A percentile compares a stretch with the other conserved stretches of the same genome.
Evolutionary conservation across 2,888 invertebrate genomes (phyloP).

Genomic region (Allacma fusca): DNA sequence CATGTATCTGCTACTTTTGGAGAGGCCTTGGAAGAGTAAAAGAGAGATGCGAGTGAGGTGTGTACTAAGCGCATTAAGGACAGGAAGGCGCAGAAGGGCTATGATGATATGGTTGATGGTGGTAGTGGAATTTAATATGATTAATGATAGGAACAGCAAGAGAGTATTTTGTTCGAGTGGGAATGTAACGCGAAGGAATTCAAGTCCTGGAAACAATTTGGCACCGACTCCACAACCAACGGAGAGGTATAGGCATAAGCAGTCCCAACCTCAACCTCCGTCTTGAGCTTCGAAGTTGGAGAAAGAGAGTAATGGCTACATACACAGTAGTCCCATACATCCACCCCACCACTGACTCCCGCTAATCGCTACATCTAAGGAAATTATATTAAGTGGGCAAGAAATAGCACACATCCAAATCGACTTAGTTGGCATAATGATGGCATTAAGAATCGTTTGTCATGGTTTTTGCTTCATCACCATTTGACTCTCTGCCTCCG

Average conservation of each 20-base stretch:
- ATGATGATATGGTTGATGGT: constrained; percentile 39
- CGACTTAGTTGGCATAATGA: constrained; percentile 47
- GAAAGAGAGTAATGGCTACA: not conserved
- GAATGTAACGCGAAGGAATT: constrained; percentile 24
- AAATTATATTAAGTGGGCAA: constrained; percentile 49
- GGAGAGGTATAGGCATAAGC: too few relatives aligned
- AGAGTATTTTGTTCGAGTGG: constrained; percentile 35
- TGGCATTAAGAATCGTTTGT: constrained; percentile 47
- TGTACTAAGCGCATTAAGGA: constrained; percentile 41
- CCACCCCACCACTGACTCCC: not conserved
- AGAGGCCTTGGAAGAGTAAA: too few relatives aligned
- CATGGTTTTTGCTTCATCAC: constrained; percentile 45
- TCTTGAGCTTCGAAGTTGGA: too few relatives aligned
- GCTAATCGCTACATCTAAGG: constrained; percentile 38
- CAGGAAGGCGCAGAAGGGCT: constrained; percentile 26
- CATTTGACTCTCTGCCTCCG: constrained; percentile 30
- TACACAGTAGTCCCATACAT: too few relatives aligned
- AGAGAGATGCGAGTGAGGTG: constrained; percentile 33
- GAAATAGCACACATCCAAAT: constrained; percentile 46
- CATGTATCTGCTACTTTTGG: too few relatives aligned
- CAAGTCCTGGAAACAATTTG: constrained; percentile 39
- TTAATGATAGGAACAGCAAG: constrained; percentile 48
- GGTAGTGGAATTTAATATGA: constrained; percentile 48
- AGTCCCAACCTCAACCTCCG: constrained; percentile 43
- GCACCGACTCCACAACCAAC: constrained; percentile 31